Evolutionary conservation across 2,797 vertebrate genomes (phyloP).

Genomic region (Chelonia mydas): DNA sequence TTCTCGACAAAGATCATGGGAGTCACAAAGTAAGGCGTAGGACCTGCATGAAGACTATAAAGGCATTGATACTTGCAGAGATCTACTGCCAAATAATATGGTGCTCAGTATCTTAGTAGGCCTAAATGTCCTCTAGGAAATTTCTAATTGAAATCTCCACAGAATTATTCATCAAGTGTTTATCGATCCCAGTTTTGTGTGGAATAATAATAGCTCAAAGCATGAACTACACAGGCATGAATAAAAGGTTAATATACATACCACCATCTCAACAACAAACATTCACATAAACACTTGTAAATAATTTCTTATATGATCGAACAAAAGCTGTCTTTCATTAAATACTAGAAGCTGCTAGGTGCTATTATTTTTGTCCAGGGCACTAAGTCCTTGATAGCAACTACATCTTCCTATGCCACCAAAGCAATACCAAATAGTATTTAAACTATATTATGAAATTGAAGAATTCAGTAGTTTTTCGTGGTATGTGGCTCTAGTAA

Average conservation of each 20-base stretch:
- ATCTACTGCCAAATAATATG: background rate
- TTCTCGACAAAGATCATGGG: background rate
- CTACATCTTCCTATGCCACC: background rate
- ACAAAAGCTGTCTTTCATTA: background rate
- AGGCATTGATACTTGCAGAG: too few relatives aligned
- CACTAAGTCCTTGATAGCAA: fast-evolving
- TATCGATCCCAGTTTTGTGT: background rate
- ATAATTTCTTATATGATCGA: background rate
- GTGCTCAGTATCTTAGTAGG: background rate
- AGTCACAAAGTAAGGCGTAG: background rate
- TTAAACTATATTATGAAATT: fast-evolving
- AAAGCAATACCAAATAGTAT: background rate
- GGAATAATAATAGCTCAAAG: background rate
- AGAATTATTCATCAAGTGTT: background rate
- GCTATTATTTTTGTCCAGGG: background rate
- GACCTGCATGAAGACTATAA: background rate
- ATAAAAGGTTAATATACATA: background rate
- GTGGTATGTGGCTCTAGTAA: background rate
- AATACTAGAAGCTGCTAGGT: fast-evolving
- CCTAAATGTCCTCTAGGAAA: fast-evolving
- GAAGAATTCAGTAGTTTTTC: background rate
- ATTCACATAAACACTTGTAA: fast-evolving
- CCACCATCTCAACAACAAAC: fast-evolving
- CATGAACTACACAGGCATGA: background rate
- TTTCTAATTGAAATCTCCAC: fast-evolving